These are phyloP conservation scores for Idaea straminata DNA, from an alignment of 2,888 invertebrate genomes.

Conservation along the genomic window DNA sequence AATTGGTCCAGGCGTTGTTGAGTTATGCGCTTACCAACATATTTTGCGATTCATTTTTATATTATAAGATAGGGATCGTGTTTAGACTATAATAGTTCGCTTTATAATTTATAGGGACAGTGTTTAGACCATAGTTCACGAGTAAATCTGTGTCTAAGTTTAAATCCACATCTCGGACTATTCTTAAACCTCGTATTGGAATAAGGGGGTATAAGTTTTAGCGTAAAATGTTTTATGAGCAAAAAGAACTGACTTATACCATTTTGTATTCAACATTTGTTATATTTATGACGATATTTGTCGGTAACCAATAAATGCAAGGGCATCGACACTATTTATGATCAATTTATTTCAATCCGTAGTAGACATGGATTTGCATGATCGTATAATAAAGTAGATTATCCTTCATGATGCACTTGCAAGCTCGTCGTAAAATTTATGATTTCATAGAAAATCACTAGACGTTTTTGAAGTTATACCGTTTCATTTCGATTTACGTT, in stretches of 20 bases:
- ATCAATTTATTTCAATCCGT: conserved; percentile 55
- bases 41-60: too few species aligned
- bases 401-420: conserved; percentile 58
- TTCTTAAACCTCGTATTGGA: too few species aligned
- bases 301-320: conserved; percentile 31
- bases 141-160: too few species aligned
- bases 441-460: conserved; percentile 45
- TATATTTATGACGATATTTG: conserved; percentile 22
- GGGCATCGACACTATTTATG: conserved; percentile 48
- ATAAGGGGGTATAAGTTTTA: too few species aligned
- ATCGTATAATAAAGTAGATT: conserved; percentile 56
- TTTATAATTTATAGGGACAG: too few species aligned
- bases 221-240: background rate
- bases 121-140: too few species aligned
- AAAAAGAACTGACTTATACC: background rate
- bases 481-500: background rate
- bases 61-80: too few species aligned
- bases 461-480: conserved; percentile 13
- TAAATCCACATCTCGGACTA: too few species aligned
- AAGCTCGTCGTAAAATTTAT: conserved; percentile 54
- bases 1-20: too few species aligned
- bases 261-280: conserved; percentile 3
- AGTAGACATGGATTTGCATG: conserved; percentile 57
- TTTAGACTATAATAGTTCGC: too few species aligned
- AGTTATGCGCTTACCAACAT: too few species aligned